Base-by-base conservation (phyloP, 1,140 invertebrate genomes). In the Heterodera carotae region DNA sequence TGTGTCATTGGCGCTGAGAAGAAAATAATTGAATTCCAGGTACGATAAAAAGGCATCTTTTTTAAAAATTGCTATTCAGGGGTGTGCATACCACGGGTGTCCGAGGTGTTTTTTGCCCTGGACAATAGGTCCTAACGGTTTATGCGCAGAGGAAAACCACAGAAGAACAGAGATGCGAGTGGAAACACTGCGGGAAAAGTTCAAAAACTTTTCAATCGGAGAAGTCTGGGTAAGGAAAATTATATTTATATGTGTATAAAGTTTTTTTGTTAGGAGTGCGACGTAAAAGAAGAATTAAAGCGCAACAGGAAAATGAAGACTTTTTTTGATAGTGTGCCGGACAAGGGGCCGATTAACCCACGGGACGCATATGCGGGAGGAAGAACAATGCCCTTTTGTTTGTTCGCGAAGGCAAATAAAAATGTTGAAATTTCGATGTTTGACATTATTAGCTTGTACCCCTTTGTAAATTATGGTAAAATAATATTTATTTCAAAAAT, bases 241-340 rank as follows among this genome's bases (percentile, higher is more conserved):
- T 43, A 31, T 4, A 0, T 10, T 29, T 69, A 34, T 12, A 1
- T 12, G 12, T 0, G 1, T 34, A 69, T 3, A 22, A 62, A 74
- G 64, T 67, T 29, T 8, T 8, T 59, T 0, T n/a, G 2, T 25
- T 72, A 60, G 70, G 70, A 72, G 34, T 67, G 60, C 4, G 64
- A 74, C 0, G 66, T 74, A 10, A 74, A 68, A 27, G 15, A 10
- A 3, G 66, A 60, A 62, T 34, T 74, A 25, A 27, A 27, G 8
- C 12, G 8, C 2, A 67, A 73, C 2, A 73, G 8, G 22, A 18
- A 70, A 59, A 72, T 72, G 70, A 72, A 67, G 25, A 72, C n/a
- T 2, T 34, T 33, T 33, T 72, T 72, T 39, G 39, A 72, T 1
- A 53, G 39, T n/a, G 31, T 25, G 18, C n/a, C 64, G 43, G 70